These are phyloP conservation scores for Limanda limanda DNA, from an alignment of 2,113 vertebrate species.

Conservation along the genomic window DNA sequence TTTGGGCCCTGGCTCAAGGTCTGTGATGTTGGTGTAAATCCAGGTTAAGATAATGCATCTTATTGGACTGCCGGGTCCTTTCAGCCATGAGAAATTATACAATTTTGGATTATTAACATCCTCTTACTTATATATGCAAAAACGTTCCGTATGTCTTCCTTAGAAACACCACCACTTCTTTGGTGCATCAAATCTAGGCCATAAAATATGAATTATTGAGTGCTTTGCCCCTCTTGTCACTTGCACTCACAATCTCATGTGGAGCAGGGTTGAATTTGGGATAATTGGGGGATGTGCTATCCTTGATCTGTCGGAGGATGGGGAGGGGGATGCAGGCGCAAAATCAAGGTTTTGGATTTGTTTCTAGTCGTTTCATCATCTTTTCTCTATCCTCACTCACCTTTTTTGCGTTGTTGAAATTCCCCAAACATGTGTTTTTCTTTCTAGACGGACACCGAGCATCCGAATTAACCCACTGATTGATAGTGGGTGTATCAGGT, in stretches of 20 bases:
- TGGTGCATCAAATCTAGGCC: slow-evolving; percentile 45
- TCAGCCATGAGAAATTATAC: neutral
- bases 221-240: slow-evolving; percentile 14
- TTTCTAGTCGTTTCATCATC: neutral
- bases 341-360: neutral
- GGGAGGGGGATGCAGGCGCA: neutral
- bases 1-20: neutral
- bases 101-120: slow-evolving; percentile 34
- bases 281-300: neutral
- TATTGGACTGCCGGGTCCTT: neutral
- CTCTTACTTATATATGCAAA: slow-evolving; percentile 15
- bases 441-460: neutral
- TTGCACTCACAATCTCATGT: slow-evolving; percentile 24
- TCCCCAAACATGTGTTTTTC: neutral
- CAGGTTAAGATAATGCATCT: neutral
- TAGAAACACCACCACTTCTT: slow-evolving; percentile 11
- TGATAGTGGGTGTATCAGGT: slow-evolving; percentile 37
- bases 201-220: slow-evolving; percentile 63
- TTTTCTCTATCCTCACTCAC: neutral
- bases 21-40: neutral
- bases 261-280: slow-evolving; percentile 13
- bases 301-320: too few relatives aligned
- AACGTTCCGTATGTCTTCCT: slow-evolving; percentile 19
- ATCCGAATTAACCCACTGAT: slow-evolving; percentile 12
- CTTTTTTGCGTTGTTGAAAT: neutral